Base-by-base conservation (phyloP, 2,888 invertebrate species). In the Chrysodeixis includens region DNA sequence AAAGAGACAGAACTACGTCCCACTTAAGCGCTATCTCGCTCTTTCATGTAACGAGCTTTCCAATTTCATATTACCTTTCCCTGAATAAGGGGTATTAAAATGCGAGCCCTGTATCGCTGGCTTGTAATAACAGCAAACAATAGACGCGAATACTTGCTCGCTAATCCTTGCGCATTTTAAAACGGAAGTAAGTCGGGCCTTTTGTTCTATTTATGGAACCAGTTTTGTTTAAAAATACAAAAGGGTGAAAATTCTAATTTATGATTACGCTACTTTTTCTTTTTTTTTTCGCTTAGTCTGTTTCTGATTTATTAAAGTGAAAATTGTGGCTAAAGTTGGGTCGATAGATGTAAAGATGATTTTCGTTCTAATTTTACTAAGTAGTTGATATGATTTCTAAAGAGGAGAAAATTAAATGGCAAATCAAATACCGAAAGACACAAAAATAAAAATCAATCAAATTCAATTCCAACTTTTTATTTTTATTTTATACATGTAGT, bases 41-140 rank as follows among this genome's bases (percentile, higher is more conserved):
- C n/a, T 40, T n/a, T 40, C n/a, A 40, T 40, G 5, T 14, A 40
- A 40, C n/a, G 6, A 40, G 40, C 6, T 32, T 7, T 35, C 12
- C 12, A 35, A n/a, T 5, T 4, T n/a, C n/a, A 40, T n/a, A n/a
- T n/a, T n/a, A 12, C 35, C 35, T 14, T 14, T 3, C 52, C 74
- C 69, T 68, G 62, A 71, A 70, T 72, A 70, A 67, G 30, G 65
- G 69, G 69, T 77, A 79, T 74, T 78, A 79, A 80, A 71, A 65
- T 69, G 59, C 40, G 62, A 10, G 64, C 63, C 60, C 68, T 67
- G 62, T 66, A 76, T 69, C 62, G 57, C 62, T 51, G 58, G 61
- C 30, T 64, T 81, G 63, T 78, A 78, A 76, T 73, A 71, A 75
- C 66, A 56, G 56, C 64, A 68, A 76, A 81, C 81, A 76, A 81